Evolutionary conservation across 2,888 invertebrate genomes (phyloP), one percentile per base, ranked within the genome.

Genomic region (Drosophila quinaria): DNA sequence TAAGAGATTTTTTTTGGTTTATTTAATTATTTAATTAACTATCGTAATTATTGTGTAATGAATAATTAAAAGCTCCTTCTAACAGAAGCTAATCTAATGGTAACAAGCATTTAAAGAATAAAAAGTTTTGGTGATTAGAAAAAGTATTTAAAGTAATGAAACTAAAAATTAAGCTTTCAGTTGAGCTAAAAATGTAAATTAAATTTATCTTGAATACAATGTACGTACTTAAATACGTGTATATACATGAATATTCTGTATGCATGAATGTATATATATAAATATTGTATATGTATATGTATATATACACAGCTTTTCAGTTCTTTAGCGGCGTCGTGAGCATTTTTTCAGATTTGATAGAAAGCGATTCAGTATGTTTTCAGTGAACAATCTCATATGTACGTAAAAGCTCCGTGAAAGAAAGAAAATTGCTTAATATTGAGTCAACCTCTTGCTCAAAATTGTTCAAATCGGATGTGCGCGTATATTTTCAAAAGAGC

Each of bases 331-430:
- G 31, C 11, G 25, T 19, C 17, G 25, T 37, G 56, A 47, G 41
- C 11, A 49, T 11, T 70, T 54, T 64, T 63, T 59, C 50, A 19
- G 59, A 72, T 44, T 61, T 46, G 44, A 60, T 37, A 35, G 60
- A 63, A 71, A 50, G 17, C 50, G 51, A 55, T 49, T 79, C 61
- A 78, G 76, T 78, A 63, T 52, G 61, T 60, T 67, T 73, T 69
- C 46, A 35, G 69, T 76, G 69, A 72, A 75, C 63, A 79, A 69
- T 63, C 79, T 68, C 73, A 63, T 58, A 59, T 42, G 46, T 60
- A 55, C 62, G 63, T 55, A 44, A 79, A 80, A 80, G 80, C 79
- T 80, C 54, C 37, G 49, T 60, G 44, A 39, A 22, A 22, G 22
- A 22, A 25, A 25, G 25, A 25, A 63, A 66, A 63, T 66, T 69